Conservation (phyloP, 64 coral and sea anemone species). For the Montipora sp. region DNA sequence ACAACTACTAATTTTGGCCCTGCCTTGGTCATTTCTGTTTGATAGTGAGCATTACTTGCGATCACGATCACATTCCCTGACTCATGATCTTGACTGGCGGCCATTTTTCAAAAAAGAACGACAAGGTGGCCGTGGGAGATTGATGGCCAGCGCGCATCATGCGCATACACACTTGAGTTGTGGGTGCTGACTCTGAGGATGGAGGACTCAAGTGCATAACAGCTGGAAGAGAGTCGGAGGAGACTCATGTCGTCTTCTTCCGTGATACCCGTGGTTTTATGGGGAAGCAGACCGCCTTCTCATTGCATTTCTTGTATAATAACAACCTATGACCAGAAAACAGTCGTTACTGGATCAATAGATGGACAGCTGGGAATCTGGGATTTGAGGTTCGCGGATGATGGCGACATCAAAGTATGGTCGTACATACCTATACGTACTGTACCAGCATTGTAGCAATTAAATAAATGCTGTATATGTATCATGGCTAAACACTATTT, state of each 20-base stretch:
- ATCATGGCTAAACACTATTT: too few relatives aligned
- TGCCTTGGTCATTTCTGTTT: slow-evolving; percentile 77
- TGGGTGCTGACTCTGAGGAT: slow-evolving; percentile 19
- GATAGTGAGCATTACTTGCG: slow-evolving; percentile 65
- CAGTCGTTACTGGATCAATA: slow-evolving; percentile 88
- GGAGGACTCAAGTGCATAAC: neutral
- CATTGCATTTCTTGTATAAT: slow-evolving; percentile 94
- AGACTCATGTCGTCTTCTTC: slow-evolving; percentile 93
- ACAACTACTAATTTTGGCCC: slow-evolving; percentile 88
- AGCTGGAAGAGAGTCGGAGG: neutral
- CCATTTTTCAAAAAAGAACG: slow-evolving; percentile 47
- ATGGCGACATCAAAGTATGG: slow-evolving; percentile 87
- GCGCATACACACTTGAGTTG: neutral
- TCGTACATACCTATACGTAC: neutral
- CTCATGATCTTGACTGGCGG: slow-evolving; percentile 9
- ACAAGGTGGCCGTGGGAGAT: neutral
- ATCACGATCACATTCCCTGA: slow-evolving; percentile 67
- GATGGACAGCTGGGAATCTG: slow-evolving; percentile 94
- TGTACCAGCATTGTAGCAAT: too few relatives aligned
- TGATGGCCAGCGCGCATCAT: neutral
- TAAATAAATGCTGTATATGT: too few relatives aligned
- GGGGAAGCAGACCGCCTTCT: slow-evolving; percentile 92
- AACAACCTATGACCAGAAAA: slow-evolving; percentile 96
- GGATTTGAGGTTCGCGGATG: slow-evolving; percentile 81
- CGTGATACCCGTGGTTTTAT: slow-evolving; percentile 89